Conservation (phyloP, 1,140 invertebrate species). For the Heliconius melpomene region DNA sequence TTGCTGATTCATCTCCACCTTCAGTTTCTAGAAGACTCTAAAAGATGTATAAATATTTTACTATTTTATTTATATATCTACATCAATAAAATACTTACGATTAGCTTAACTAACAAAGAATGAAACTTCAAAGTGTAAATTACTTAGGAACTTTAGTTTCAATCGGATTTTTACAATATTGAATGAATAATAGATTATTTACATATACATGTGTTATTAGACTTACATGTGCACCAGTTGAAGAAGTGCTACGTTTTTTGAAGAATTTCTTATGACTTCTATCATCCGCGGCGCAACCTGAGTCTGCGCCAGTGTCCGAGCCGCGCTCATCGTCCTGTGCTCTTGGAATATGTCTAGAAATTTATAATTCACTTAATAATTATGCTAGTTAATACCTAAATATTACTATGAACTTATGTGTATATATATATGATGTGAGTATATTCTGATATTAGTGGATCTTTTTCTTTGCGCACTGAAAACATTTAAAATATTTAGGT, state of each 20-base stretch:
- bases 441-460: no score
- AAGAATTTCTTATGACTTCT: slow-evolving; percentile 89
- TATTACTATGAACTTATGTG: neutral
- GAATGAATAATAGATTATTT: no score
- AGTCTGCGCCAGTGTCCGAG: slow-evolving; percentile 81
- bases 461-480: no score
- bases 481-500: no score
- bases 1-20: slow-evolving; percentile 86
- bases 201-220: no score
- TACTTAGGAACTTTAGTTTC: no score
- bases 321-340: slow-evolving; percentile 84
- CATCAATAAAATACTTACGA: no score
- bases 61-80: no score
- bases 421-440: neutral
- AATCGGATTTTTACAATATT: no score
- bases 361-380: no score
- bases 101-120: no score
- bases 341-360: slow-evolving; percentile 86
- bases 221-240: slow-evolving; percentile 85
- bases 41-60: neutral
- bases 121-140: no score
- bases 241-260: slow-evolving; percentile 93
- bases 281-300: slow-evolving; percentile 85
- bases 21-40: slow-evolving; percentile 87
- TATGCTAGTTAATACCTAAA: neutral